phyloP scores from a whole-genome alignment of 2,888 invertebrate genomes.

The Eueremaeus valkanovi region DNA sequence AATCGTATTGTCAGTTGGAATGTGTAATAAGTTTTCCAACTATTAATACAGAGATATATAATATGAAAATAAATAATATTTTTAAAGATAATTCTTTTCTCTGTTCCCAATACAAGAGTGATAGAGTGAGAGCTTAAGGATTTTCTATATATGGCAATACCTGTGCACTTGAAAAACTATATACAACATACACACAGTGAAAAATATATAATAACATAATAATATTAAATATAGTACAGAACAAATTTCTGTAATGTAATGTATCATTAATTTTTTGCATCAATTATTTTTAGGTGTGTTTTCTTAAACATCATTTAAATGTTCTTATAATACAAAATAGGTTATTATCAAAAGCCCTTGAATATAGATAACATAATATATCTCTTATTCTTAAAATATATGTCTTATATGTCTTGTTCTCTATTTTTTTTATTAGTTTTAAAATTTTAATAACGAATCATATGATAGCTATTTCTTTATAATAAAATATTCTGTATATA shows the following conservation, averaged over 20 bases:
- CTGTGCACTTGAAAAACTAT: conserved; percentile 16
- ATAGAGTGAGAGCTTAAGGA: background rate
- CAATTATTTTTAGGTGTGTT: conserved; percentile 27
- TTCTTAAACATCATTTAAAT: conserved; percentile 11
- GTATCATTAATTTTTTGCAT: conserved; percentile 13
- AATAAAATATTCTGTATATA: no score
- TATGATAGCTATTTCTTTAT: no score
- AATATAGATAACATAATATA: no score
- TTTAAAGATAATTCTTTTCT: background rate
- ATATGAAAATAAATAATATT: background rate
- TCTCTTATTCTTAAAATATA: no score
- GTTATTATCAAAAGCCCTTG: conserved; percentile 7
- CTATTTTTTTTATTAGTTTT: no score
- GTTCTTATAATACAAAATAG: background rate
- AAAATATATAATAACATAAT: background rate
- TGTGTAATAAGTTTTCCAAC: background rate
- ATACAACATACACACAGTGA: background rate
- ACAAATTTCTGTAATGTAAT: background rate
- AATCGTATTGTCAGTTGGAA: conserved; percentile 24
- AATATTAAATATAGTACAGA: no score
- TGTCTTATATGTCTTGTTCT: no score
- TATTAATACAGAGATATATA: no score
- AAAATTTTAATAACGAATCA: no score
- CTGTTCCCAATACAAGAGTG: background rate
- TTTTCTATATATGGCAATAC: conserved; percentile 29